Conservation (phyloP, 2,113 vertebrate genomes). For the Macquaria ambigua region DNA sequence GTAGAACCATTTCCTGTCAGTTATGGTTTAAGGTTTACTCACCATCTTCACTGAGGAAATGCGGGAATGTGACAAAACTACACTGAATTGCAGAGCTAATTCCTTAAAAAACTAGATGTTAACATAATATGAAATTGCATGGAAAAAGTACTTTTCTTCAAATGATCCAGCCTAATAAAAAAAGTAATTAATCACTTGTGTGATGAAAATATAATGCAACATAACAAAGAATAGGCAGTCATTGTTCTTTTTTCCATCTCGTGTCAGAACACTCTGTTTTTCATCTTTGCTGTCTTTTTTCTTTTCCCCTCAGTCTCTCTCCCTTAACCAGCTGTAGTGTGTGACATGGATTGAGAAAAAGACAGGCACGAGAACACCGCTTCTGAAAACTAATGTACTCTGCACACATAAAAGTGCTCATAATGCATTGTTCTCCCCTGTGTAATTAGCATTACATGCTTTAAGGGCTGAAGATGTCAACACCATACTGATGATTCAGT, state of each 20-base stretch:
- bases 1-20: not conserved
- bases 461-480: conserved; percentile 1
- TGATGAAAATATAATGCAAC: not conserved
- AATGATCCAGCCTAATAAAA: not conserved
- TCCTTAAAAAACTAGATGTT: not conserved
- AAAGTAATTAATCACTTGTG: not conserved
- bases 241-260: not conserved
- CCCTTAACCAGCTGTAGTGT: not conserved
- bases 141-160: not conserved
- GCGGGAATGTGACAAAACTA: not conserved
- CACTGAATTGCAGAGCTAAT: too few relatives aligned
- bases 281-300: not conserved
- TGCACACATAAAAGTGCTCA: not conserved
- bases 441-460: conserved; percentile 9
- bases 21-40: too few relatives aligned
- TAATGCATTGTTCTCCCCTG: not conserved
- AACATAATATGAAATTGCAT: not conserved
- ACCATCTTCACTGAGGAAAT: not conserved
- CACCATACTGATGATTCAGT: not conserved
- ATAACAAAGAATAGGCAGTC: not conserved
- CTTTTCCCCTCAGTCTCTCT: not conserved
- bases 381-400: not conserved
- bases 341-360: not conserved
- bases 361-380: not conserved
- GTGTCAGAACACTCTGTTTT: not conserved